Conservation (phyloP, 2,888 invertebrate genomes). For the Heliconius charithonia region DNA sequence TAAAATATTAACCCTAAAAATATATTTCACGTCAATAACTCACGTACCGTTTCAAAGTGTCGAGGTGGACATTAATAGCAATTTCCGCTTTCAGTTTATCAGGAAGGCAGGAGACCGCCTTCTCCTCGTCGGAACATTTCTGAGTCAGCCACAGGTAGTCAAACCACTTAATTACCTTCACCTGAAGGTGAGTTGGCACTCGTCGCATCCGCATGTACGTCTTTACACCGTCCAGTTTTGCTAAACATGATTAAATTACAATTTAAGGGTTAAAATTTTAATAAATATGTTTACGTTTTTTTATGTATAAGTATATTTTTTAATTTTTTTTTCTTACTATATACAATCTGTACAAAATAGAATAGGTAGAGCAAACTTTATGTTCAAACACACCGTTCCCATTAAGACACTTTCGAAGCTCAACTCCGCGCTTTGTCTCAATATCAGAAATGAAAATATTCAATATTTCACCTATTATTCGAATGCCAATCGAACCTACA, state of each 20-base stretch:
- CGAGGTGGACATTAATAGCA: conserved; percentile 99
- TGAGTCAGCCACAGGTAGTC: conserved; percentile 99
- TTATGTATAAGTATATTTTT: not conserved
- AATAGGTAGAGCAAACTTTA: too few species aligned
- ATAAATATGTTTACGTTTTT: not conserved
- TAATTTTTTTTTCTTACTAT: not conserved
- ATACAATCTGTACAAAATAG: too few species aligned
- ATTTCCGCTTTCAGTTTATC: conserved; percentile 99
- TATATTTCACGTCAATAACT: not conserved
- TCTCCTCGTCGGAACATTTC: conserved; percentile 98
- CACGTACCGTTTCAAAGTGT: conserved; percentile 91
- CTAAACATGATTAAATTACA: conserved; percentile 73
- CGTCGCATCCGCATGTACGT: conserved; percentile 99
- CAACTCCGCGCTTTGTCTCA: too few species aligned
- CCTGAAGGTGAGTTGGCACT: conserved; percentile 97
- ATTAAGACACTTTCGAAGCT: too few species aligned
- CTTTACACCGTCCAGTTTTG: conserved; percentile 98
- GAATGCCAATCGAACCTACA: too few species aligned
- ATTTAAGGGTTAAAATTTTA: not conserved
- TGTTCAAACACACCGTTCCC: too few species aligned
- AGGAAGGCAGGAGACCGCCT: conserved; percentile 96
- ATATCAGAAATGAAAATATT: too few species aligned
- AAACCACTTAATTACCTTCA: conserved; percentile 99
- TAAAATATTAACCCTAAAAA: not conserved
- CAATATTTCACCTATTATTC: too few species aligned